Conservation (phyloP, 92 coral and sea anemone species). For the Porites divaricata region DNA sequence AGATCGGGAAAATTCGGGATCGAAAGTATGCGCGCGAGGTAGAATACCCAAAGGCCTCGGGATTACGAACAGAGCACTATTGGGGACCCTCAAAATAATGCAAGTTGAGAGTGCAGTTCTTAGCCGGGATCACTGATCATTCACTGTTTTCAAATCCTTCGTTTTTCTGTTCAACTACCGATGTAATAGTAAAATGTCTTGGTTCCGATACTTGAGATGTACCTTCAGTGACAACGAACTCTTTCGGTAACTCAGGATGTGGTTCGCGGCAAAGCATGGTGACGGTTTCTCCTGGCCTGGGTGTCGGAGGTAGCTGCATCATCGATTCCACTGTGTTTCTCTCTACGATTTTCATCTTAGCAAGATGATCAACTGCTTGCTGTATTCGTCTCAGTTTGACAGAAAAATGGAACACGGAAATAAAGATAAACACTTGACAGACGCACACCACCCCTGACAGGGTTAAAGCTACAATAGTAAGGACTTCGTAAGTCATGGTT, state of each 20-base stretch:
- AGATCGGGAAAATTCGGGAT: too few relatives aligned
- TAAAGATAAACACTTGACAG: neutral
- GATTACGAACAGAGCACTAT: too few relatives aligned
- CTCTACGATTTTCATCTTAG: neutral
- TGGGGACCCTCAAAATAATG: too few relatives aligned
- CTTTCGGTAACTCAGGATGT: neutral
- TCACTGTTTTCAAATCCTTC: constrained; percentile 10
- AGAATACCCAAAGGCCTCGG: too few relatives aligned
- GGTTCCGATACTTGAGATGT: neutral
- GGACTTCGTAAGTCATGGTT: constrained; percentile 4
- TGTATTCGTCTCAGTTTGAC: neutral
- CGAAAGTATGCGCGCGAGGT: too few relatives aligned
- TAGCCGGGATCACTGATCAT: too few relatives aligned
- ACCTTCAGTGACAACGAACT: neutral
- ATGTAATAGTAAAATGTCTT: neutral
- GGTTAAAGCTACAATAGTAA: neutral
- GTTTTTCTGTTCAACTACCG: neutral
- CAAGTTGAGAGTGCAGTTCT: too few relatives aligned
- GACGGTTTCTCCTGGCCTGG: constrained; percentile 7
- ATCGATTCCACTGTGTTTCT: neutral
- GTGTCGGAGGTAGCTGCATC: neutral
- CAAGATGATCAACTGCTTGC: neutral
- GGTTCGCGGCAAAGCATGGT: constrained; percentile 14
- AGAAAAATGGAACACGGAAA: neutral
- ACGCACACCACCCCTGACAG: constrained; percentile 17